Evolutionary conservation across 2,888 invertebrate species (phyloP), one percentile per base, ranked within the genome.

Genomic region (Oeneis ivallda): DNA sequence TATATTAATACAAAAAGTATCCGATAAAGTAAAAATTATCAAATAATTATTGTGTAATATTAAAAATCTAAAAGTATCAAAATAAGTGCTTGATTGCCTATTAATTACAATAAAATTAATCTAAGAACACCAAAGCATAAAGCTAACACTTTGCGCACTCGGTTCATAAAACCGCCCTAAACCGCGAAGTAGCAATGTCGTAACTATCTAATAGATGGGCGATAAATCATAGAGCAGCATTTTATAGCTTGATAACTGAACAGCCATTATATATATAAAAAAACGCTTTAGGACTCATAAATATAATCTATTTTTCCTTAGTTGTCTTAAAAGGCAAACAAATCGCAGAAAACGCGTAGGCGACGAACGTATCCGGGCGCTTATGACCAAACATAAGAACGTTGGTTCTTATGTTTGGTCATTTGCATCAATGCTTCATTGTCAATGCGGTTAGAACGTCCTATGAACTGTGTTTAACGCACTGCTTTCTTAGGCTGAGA

Each of bases 221-320:
- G 17, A 60, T 67, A 67, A 69, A 64, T 69, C 69, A 69, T 62
- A 57, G 9, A 19, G 13, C 26, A 5, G 60, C 65, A 62, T 50
- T 66, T 67, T 69, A 69, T 69, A 62, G 59, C 39, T 57, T 53
- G 67, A 67, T 69, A 67, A 69, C 61, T 13, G 57, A 63, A 68
- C 59, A 61, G 54, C 49, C 17, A 52, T 60, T 56, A 26, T 50
- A 50, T 50, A 5, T n/a, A n/a, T n/a, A 19, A 57, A 39, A 66
- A 58, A 50, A 50, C 53, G 53, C 54, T 47, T 52, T 59, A 65
- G 52, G 64, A 66, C 64, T 66, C 66, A 61, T 66, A 57, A 69
- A 64, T 43, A 26, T 26, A 26, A 26, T 26, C 26, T 26, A 5
- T 26, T 26, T 4, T 26, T 26, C 26, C 26, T 26, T 26, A 26